A percentile compares a stretch with the other conserved stretches of the same genome.
phyloP scores from a whole-genome alignment of 2,888 invertebrate species.

The Lutraria lutraria region DNA sequence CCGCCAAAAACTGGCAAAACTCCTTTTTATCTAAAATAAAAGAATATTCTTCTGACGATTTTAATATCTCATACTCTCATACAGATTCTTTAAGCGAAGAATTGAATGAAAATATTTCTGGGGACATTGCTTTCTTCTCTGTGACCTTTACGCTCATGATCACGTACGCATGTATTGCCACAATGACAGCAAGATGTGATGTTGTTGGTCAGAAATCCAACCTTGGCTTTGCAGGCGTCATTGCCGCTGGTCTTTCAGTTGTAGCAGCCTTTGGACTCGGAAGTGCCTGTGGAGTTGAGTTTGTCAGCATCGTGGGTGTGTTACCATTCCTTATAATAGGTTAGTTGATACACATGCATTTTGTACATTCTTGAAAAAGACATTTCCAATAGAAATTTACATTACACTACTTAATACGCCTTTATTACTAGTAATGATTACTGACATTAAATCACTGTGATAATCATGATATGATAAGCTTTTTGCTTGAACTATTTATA shows the following conservation, averaged over 20 bases:
- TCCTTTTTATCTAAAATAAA: conserved; percentile 56
- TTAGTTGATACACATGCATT: conserved; percentile 36
- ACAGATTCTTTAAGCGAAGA: conserved; percentile 64
- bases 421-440: no score
- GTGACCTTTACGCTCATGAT: conserved; percentile 70
- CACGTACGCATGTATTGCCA: conserved; percentile 66
- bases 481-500: no score
- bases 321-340: conserved; percentile 78
- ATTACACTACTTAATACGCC: no score
- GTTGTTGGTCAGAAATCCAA: conserved; percentile 48
- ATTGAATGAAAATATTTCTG: conserved; percentile 62
- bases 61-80: conserved; percentile 58
- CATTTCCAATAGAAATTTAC: no score
- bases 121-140: conserved; percentile 65
- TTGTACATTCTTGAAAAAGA: no score
- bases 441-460: no score
- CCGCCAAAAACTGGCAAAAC: conserved; percentile 58
- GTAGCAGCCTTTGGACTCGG: conserved; percentile 74
- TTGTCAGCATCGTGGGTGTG: conserved; percentile 78
- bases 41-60: conserved; percentile 9
- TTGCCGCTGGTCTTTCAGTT: conserved; percentile 74
- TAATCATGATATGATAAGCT: no score
- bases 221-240: conserved; percentile 69
- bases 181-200: conserved; percentile 51
- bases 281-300: conserved; percentile 68